Percentiles rank a stretch among this genome's conserved stretches.
Conservation (phyloP, 1,140 invertebrate species). For the Drosophila sp. region DNA sequence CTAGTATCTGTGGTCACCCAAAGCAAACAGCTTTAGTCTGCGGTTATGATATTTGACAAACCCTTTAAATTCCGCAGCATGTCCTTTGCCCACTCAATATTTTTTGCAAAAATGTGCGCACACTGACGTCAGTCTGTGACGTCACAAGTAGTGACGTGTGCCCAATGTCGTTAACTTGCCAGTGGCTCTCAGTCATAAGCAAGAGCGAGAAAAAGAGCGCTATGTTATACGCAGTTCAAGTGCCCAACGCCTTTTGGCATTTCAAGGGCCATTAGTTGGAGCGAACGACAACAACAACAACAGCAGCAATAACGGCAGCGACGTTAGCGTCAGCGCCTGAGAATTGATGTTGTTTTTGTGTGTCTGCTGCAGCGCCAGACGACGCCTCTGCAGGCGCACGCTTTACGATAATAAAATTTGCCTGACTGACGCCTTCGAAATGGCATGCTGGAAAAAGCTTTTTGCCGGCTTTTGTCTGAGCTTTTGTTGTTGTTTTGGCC, state of each 20-base stretch:
- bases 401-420: constrained; percentile 78
- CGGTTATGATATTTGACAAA: constrained; percentile 22
- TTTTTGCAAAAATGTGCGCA: constrained; percentile 29
- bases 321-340: neutral
- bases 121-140: constrained; percentile 70
- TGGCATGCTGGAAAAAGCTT: constrained; percentile 45
- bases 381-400: constrained; percentile 42
- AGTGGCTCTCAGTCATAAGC: neutral
- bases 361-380: constrained; percentile 39
- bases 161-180: constrained; percentile 19
- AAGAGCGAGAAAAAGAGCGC: constrained; percentile 8
- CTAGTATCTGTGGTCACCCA: constrained; percentile 5
- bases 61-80: constrained; percentile 19
- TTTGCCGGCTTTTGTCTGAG: constrained; percentile 67
- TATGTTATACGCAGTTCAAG: constrained; percentile 33
- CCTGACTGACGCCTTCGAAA: constrained; percentile 43
- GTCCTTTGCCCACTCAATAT: constrained; percentile 10
- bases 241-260: constrained; percentile 65
- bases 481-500: constrained; percentile 61
- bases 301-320: too few species aligned
- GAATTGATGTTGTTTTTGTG: constrained; percentile 7
- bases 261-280: constrained; percentile 66
- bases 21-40: constrained; percentile 5
- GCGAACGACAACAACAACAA: constrained; percentile 22
- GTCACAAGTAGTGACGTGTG: constrained; percentile 69